Conservation (phyloP, 2,888 invertebrate species). For the Netelia inedita region DNA sequence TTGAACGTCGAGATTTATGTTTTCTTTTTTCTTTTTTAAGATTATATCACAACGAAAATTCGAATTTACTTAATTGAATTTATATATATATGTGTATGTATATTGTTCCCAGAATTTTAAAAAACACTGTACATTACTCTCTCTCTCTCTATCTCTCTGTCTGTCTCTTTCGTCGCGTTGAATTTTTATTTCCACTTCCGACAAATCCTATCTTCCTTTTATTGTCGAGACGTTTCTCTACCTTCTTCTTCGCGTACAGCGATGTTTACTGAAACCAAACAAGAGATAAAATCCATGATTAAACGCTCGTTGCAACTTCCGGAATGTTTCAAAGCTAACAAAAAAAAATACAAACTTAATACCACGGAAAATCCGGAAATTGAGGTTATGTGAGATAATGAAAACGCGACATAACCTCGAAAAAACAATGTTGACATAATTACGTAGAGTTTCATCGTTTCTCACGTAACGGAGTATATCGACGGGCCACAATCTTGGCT, state of each 20-base stretch:
- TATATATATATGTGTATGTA: constrained; percentile 24
- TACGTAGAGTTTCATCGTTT: too few species aligned
- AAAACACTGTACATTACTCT: not conserved
- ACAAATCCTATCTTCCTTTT: constrained; percentile 31
- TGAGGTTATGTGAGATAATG: not conserved
- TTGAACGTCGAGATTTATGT: not conserved
- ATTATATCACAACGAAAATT: constrained; percentile 17
- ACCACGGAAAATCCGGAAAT: too few species aligned
- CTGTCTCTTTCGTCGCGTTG: constrained; percentile 3
- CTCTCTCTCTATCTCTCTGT: not conserved
- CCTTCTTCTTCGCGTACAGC: not conserved
- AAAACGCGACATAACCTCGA: not conserved
- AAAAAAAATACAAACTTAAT: too few species aligned
- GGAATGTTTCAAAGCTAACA: not conserved
- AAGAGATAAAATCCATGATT: not conserved
- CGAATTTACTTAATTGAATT: constrained; percentile 9
- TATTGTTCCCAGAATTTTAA: constrained; percentile 38
- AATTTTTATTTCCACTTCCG: constrained; percentile 10
- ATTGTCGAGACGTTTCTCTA: constrained; percentile 42
- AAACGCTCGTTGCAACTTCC: not conserved
- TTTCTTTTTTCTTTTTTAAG: not conserved
- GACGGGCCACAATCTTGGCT: too few species aligned
- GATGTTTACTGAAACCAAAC: constrained; percentile 28
- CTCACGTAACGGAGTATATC: too few species aligned
- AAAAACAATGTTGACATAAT: not conserved